Percentiles rank a stretch among this genome's conserved stretches.
Evolutionary conservation across 2,797 vertebrate species (phyloP).

Genomic region (Phrynocephalus forsythii): DNA sequence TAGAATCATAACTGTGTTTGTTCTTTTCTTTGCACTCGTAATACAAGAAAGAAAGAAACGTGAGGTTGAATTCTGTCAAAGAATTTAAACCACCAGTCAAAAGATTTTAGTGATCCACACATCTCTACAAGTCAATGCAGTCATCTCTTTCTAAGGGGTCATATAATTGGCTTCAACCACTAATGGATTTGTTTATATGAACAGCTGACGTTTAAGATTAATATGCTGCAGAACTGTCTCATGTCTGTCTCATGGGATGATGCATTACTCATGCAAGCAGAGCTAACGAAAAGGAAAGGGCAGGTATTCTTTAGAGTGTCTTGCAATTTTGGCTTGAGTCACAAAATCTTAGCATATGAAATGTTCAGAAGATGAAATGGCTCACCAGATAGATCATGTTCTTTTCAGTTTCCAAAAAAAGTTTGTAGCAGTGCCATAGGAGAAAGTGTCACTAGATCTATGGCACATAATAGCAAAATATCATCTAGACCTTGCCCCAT

Average conservation of each 20-base stretch:
- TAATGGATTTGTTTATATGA: slow-evolving; percentile 1
- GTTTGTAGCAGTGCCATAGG: background rate
- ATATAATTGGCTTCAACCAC: slow-evolving; percentile 6
- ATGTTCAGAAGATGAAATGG: background rate
- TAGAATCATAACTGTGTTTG: background rate
- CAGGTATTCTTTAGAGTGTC: background rate
- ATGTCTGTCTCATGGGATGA: background rate
- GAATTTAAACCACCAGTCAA: background rate
- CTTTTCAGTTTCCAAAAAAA: background rate
- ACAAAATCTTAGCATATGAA: background rate
- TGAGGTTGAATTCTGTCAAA: background rate
- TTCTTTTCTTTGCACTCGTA: background rate
- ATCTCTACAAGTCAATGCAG: background rate
- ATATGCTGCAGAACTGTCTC: background rate
- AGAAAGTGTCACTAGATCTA: background rate
- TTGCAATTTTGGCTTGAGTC: background rate
- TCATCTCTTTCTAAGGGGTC: background rate
- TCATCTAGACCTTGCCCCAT: background rate
- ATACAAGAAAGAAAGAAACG: background rate
- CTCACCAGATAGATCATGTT: background rate
- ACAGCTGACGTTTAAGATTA: slow-evolving; percentile 23
- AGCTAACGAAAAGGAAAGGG: background rate
- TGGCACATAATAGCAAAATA: background rate
- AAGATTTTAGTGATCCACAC: background rate
- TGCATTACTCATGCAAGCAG: slow-evolving; percentile 23